These are phyloP conservation scores for Drosophila anomelani DNA, from an alignment of 2,888 invertebrate species.

Conservation along the genomic window DNA sequence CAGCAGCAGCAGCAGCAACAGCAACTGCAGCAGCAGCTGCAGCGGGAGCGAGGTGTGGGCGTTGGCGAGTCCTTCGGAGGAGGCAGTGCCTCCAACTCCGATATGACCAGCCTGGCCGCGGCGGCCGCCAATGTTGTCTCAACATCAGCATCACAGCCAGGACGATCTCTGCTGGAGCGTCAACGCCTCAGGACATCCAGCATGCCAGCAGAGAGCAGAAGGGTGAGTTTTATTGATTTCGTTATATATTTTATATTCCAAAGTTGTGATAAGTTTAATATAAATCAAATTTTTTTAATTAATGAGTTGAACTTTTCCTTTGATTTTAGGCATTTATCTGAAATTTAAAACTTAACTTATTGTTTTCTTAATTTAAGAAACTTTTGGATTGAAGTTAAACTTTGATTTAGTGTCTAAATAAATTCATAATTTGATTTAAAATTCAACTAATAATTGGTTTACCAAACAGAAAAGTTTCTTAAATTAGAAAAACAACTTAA, in stretches of 20 bases:
- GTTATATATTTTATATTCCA: neutral
- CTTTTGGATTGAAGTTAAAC: too few relatives aligned
- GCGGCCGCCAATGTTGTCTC: constrained; percentile 9
- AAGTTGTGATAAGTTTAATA: neutral
- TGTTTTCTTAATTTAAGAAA: too few relatives aligned
- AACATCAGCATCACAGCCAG: constrained; percentile 52
- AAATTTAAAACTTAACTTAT: too few relatives aligned
- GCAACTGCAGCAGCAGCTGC: constrained; percentile 50
- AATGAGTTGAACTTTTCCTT: too few relatives aligned
- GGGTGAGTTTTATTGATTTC: constrained; percentile 71
- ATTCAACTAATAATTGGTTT: too few relatives aligned
- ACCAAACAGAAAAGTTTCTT: too few relatives aligned
- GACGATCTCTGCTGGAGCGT: constrained; percentile 50
- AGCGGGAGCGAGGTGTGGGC: constrained; percentile 55
- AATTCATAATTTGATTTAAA: too few relatives aligned
- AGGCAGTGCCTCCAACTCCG: constrained; percentile 18
- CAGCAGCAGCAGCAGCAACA: constrained; percentile 18
- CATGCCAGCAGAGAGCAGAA: constrained; percentile 84
- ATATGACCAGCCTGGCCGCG: constrained; percentile 11
- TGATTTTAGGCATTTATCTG: too few relatives aligned
- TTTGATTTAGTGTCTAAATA: too few relatives aligned
- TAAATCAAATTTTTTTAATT: too few relatives aligned
- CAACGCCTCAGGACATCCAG: constrained; percentile 84
- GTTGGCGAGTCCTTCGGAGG: constrained; percentile 38
- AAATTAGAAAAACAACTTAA: too few relatives aligned